Percentiles rank a stretch among this genome's conserved stretches.
These are phyloP conservation scores for Tichodroma muraria DNA, from an alignment of 2,113 vertebrate genomes.

Conservation along the genomic window DNA sequence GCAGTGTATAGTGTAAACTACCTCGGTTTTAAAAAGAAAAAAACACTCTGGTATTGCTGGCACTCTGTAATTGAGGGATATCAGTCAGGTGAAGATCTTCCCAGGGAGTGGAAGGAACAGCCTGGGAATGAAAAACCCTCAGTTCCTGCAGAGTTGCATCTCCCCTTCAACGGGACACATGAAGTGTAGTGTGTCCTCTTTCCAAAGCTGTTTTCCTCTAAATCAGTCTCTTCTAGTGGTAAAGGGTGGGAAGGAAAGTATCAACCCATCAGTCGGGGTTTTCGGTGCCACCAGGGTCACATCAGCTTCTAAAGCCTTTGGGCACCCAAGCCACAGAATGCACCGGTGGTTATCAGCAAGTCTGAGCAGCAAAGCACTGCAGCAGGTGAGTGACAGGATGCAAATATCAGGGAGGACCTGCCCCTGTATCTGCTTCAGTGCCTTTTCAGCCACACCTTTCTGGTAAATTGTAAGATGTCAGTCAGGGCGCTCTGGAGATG, in stretches of 20 bases:
- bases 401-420: conserved; percentile 49
- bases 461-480: conserved; percentile 69
- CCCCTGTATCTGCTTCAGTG: conserved; percentile 62
- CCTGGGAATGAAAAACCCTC: background rate
- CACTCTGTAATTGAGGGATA: background rate
- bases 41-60: background rate
- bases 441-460: conserved; percentile 70
- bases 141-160: background rate
- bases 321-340: conserved; percentile 43
- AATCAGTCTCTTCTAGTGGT: background rate
- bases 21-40: background rate
- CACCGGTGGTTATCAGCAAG: conserved; percentile 63
- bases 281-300: background rate
- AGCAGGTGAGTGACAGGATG: conserved; percentile 45
- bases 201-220: background rate
- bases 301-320: conserved; percentile 49
- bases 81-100: background rate
- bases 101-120: background rate
- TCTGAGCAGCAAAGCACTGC: conserved; percentile 50
- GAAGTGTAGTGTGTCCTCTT: background rate
- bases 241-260: background rate
- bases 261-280: background rate
- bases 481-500: conserved; percentile 51
- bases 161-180: background rate
- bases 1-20: background rate